Percentiles rank a stretch among this genome's conserved stretches.
Evolutionary conservation across 2,888 invertebrate species (phyloP).

Genomic region (Endotricha flammealis): DNA sequence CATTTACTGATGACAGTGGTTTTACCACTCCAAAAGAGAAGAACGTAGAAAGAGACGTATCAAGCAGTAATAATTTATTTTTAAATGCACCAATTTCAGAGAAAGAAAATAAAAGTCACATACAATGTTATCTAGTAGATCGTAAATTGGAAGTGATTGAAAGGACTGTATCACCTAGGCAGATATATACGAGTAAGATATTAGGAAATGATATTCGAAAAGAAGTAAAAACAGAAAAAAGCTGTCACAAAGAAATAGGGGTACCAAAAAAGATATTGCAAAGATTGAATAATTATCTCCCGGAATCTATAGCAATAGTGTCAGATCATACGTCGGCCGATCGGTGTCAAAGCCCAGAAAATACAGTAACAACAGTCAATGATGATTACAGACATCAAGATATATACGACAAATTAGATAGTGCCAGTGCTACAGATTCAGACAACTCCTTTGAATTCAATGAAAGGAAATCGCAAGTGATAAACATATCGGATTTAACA

Average conservation of each 20-base stretch:
- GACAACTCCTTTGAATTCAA: constrained; percentile 54
- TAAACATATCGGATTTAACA: constrained; percentile 54
- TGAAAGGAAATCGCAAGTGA: constrained; percentile 55
- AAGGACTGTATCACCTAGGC: too few species aligned
- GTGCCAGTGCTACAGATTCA: constrained; percentile 53
- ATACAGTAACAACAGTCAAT: constrained; percentile 25
- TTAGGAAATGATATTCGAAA: too few species aligned
- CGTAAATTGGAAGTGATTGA: too few species aligned
- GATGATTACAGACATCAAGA: constrained; percentile 33
- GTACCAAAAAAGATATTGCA: constrained; percentile 20
- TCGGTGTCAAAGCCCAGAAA: constrained; percentile 26
- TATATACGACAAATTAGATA: constrained; percentile 65
- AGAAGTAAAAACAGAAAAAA: too few species aligned
- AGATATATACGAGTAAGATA: too few species aligned
- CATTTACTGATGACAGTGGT: too few species aligned
- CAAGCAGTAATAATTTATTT: too few species aligned
- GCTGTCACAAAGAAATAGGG: constrained; percentile 11
- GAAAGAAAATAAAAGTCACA: too few species aligned
- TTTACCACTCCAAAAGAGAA: too few species aligned
- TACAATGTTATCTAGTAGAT: too few species aligned
- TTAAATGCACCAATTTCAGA: too few species aligned
- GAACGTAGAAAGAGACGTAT: too few species aligned
- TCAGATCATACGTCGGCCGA: constrained; percentile 25
- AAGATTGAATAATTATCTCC: constrained; percentile 13
- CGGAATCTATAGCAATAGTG: constrained; percentile 13